A percentile compares a stretch with the other conserved stretches of the same genome.
Conservation (phyloP, 2,113 vertebrate species). For the Zosterops japonicus region DNA sequence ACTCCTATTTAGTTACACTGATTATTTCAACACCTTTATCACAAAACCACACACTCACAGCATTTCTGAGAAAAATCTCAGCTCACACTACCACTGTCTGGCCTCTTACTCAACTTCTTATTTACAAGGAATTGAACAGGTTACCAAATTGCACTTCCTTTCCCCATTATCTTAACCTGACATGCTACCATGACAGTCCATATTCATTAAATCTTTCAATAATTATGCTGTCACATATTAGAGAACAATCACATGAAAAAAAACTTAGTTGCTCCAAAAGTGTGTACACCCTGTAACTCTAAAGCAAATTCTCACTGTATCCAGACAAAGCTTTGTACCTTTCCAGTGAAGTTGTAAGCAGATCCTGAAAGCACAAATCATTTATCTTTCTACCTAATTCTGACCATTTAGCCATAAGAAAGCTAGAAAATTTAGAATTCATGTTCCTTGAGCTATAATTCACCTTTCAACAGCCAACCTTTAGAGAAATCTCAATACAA, state of each 20-base stretch:
- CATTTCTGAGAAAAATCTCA: neutral
- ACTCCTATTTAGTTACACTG: neutral
- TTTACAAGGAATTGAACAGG: neutral
- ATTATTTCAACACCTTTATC: slow-evolving; percentile 14
- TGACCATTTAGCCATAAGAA: neutral
- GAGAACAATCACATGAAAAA: neutral
- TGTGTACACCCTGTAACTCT: neutral
- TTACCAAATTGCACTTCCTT: neutral
- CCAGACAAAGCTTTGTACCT: neutral
- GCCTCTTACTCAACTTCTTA: neutral
- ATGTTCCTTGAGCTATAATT: neutral
- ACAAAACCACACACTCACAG: neutral
- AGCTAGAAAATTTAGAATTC: neutral
- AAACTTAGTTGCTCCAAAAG: neutral
- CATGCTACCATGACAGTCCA: neutral
- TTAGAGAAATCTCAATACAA: neutral
- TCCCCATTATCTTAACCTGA: neutral
- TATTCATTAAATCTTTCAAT: neutral
- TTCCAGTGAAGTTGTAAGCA: neutral
- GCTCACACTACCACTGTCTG: neutral
- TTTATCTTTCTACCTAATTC: neutral
- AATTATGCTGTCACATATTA: neutral
- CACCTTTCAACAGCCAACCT: neutral
- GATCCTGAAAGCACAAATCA: neutral
- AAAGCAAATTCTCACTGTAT: neutral